Evolutionary conservation across 2,888 invertebrate species (phyloP).

Genomic region (Gisinianus flammeolus): DNA sequence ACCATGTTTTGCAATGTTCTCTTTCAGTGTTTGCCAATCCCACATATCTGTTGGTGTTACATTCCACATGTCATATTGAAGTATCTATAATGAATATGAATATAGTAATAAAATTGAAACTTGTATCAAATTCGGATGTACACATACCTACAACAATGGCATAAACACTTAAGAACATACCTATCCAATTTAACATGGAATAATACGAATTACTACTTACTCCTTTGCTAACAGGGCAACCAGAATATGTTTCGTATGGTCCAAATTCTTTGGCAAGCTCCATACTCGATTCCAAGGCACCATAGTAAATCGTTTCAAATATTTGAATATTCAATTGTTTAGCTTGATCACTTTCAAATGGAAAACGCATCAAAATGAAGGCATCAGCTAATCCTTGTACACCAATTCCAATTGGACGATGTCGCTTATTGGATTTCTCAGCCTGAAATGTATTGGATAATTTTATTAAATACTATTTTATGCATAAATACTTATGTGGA

Average conservation of each 20-base stretch:
- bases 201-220: slow-evolving; percentile 63
- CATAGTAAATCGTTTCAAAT: slow-evolving; percentile 97
- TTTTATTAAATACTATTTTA: background rate
- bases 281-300: slow-evolving; percentile 94
- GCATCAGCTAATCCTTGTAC: slow-evolving; percentile 98
- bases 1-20: slow-evolving; percentile 85
- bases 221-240: slow-evolving; percentile 92
- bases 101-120: too few species aligned
- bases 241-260: slow-evolving; percentile 87
- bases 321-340: slow-evolving; percentile 88
- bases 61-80: slow-evolving; percentile 98
- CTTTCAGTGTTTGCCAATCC: slow-evolving; percentile 85
- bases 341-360: slow-evolving; percentile 90
- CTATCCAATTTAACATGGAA: too few species aligned
- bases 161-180: too few species aligned
- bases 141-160: too few species aligned
- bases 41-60: slow-evolving; percentile 84
- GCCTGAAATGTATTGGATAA: slow-evolving; percentile 62
- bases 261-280: slow-evolving; percentile 86
- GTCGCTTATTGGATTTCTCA: slow-evolving; percentile 78
- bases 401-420: slow-evolving; percentile 79
- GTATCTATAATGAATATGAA: slow-evolving; percentile 66
- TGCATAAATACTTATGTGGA: too few species aligned
- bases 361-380: slow-evolving; percentile 88
- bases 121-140: too few species aligned